These are phyloP conservation scores for Takifugu ocellatus DNA, from an alignment of 2,797 vertebrate genomes.

Conservation along the genomic window DNA sequence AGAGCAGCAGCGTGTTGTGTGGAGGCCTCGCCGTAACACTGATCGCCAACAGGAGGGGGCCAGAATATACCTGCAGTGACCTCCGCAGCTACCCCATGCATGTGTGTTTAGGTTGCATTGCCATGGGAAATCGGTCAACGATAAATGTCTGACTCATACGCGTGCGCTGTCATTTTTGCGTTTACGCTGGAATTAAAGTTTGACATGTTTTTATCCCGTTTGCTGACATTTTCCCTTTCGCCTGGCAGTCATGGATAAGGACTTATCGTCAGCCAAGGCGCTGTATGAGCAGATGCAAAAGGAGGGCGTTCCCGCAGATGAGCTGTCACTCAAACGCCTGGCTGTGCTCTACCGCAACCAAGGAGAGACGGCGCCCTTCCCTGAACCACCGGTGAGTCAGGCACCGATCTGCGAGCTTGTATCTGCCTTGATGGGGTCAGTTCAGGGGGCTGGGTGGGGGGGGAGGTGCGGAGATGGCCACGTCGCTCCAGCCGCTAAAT, in stretches of 20 bases:
- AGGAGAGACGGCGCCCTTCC: conserved; percentile 82
- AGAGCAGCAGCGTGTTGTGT: no score
- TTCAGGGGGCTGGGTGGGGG: no score
- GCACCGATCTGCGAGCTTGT: neutral
- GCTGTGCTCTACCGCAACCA: conserved; percentile 78
- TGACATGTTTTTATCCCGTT: conserved; percentile 2
- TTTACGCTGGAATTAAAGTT: conserved; percentile 2
- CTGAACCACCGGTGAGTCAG: conserved; percentile 89
- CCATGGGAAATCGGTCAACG: no score
- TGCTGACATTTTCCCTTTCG: conserved; percentile 13
- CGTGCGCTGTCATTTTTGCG: neutral
- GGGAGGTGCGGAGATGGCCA: no score
- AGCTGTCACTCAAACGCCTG: conserved; percentile 86
- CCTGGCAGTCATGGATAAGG: conserved; percentile 76
- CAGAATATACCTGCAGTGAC: no score
- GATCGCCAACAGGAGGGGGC: no score
- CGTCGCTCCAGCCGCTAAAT: no score
- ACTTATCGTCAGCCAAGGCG: conserved; percentile 80
- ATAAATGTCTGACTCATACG: neutral
- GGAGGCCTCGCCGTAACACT: no score
- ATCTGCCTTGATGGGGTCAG: neutral
- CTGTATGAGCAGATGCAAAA: conserved; percentile 76
- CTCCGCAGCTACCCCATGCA: no score
- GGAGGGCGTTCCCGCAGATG: conserved; percentile 69
- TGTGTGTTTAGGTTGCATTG: no score